Evolutionary conservation across 1,140 invertebrate species (phyloP).

Genomic region (Lordiphosa clarofinis): DNA sequence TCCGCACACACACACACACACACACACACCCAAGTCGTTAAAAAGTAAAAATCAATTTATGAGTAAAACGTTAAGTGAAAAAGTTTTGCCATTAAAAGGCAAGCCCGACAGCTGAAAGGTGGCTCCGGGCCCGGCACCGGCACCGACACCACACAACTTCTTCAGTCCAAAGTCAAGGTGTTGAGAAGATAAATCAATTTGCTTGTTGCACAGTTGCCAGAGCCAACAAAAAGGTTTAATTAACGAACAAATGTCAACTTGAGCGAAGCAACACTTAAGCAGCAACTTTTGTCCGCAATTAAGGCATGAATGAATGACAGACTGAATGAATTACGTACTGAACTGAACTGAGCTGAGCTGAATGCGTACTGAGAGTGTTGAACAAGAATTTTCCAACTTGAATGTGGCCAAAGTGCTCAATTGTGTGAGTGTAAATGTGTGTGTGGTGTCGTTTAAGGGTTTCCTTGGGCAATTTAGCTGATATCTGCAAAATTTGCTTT

Average conservation of each 20-base stretch:
- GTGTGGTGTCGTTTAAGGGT: no score
- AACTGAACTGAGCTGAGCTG: conserved; percentile 20
- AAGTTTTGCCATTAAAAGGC: conserved; percentile 74
- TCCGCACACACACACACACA: no score
- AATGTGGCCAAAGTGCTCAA: no score
- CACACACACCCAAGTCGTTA: conserved; percentile 49
- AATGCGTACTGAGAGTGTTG: conserved; percentile 32
- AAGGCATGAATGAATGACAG: conserved; percentile 70
- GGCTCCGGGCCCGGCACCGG: background rate
- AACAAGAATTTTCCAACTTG: no score
- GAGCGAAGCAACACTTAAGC: conserved; percentile 52
- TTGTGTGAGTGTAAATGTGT: no score
- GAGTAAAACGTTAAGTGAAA: conserved; percentile 77
- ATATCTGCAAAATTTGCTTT: background rate
- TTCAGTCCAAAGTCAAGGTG: conserved; percentile 42
- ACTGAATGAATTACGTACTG: conserved; percentile 65
- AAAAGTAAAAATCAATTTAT: conserved; percentile 79
- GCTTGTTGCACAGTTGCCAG: conserved; percentile 69
- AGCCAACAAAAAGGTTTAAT: conserved; percentile 75
- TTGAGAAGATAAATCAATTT: conserved; percentile 76
- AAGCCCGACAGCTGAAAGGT: conserved; percentile 8
- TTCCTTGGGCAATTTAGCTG: no score
- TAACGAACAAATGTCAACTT: conserved; percentile 77
- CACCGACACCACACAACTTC: background rate
- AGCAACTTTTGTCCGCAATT: conserved; percentile 73